Conservation (phyloP, 2,888 invertebrate genomes). For the Drosophila fungiperda region DNA sequence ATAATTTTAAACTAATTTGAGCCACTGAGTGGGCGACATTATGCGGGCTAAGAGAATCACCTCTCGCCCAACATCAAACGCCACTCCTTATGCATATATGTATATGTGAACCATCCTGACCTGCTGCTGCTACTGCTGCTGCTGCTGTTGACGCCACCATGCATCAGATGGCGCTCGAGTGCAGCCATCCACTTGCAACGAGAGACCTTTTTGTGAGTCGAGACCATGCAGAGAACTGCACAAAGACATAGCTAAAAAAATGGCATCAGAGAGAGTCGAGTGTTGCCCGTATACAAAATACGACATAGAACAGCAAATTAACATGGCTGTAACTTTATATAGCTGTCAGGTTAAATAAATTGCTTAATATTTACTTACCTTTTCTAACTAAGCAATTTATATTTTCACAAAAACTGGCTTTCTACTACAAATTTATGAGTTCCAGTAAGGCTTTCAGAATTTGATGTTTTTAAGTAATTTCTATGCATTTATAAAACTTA, state of each 20-base stretch:
- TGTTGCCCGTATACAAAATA: neutral
- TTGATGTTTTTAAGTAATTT: neutral
- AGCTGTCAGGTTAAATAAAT: neutral
- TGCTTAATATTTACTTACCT: neutral
- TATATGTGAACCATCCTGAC: neutral
- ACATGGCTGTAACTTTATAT: neutral
- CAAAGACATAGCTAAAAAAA: slow-evolving; percentile 37
- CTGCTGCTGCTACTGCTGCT: neutral
- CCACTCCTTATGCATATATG: neutral
- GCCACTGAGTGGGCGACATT: slow-evolving; percentile 62
- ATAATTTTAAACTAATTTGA: slow-evolving; percentile 79
- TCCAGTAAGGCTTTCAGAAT: neutral
- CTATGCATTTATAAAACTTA: neutral
- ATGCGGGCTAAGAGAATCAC: slow-evolving; percentile 14
- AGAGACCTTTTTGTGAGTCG: slow-evolving; percentile 22
- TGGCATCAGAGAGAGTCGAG: neutral
- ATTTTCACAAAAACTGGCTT: neutral
- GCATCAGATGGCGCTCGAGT: slow-evolving; percentile 37
- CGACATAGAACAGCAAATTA: slow-evolving; percentile 4
- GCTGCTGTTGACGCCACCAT: slow-evolving; percentile 7
- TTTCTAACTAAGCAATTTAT: neutral
- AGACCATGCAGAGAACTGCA: slow-evolving; percentile 15
- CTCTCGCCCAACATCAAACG: too few relatives aligned
- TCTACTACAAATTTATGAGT: neutral
- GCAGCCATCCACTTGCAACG: slow-evolving; percentile 42